These are phyloP conservation scores for Gallinago jamesoni DNA, from an alignment of 2,113 vertebrate species.

Conservation along the genomic window DNA sequence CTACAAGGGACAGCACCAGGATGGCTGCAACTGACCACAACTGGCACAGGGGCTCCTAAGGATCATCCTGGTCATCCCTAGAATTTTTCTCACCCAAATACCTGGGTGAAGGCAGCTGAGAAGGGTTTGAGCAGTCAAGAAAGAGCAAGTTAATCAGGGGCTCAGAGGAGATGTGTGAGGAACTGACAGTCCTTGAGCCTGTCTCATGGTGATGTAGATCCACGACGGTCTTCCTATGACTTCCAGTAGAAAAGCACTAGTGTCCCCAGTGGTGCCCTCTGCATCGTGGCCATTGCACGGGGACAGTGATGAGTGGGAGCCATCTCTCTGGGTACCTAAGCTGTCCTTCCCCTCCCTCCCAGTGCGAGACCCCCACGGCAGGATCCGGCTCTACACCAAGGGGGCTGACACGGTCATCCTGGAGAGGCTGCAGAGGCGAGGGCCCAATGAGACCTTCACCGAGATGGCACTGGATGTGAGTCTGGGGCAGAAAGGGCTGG, in stretches of 20 bases:
- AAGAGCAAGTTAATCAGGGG: not conserved
- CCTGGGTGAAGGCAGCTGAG: not conserved
- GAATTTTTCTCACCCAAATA: accelerated
- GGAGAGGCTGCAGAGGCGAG: conserved; percentile 74
- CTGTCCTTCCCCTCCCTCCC: not conserved
- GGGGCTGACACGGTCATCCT: conserved; percentile 91
- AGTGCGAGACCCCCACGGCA: conserved; percentile 88
- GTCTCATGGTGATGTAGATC: not conserved
- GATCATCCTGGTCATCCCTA: not conserved
- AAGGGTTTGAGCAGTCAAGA: not conserved
- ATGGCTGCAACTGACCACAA: accelerated
- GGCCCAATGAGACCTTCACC: conserved; percentile 56
- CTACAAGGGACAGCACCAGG: not conserved
- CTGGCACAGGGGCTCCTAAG: not conserved
- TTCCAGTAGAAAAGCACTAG: not conserved
- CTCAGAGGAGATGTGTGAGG: not conserved
- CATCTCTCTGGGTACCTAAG: not conserved
- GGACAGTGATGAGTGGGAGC: accelerated
- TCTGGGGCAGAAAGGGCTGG: not conserved
- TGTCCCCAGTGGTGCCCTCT: not conserved
- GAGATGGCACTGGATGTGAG: conserved; percentile 85
- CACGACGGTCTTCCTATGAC: not conserved
- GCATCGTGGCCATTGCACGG: not conserved
- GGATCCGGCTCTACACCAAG: conserved; percentile 90
- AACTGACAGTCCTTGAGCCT: not conserved